These are phyloP conservation scores for Phalacrocorax brasilianus DNA, from an alignment of 2,113 vertebrate species.

Conservation along the genomic window DNA sequence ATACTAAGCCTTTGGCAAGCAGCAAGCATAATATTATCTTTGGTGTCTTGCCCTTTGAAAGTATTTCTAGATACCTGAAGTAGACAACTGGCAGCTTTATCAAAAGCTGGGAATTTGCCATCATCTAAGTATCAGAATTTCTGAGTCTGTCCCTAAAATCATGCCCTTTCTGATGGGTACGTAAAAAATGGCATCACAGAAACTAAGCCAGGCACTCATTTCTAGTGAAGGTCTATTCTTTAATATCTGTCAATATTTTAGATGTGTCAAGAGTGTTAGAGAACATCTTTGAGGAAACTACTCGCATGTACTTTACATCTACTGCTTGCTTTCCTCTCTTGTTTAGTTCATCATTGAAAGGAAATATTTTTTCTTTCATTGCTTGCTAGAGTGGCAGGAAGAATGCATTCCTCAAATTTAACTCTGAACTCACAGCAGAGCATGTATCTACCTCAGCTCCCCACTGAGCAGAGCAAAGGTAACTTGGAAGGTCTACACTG, in stretches of 20 bases:
- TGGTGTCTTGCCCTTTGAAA: not conserved
- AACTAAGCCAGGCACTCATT: not conserved
- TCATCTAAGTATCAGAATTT: not conserved
- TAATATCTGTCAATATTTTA: not conserved
- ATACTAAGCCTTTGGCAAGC: not conserved
- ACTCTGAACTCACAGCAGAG: not conserved
- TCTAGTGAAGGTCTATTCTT: not conserved
- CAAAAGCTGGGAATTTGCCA: conserved; percentile 10
- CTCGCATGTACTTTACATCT: not conserved
- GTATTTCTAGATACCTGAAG: not conserved
- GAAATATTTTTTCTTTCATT: not conserved
- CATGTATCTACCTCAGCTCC: not conserved
- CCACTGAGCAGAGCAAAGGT: not conserved
- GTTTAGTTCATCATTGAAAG: not conserved
- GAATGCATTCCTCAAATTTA: not conserved
- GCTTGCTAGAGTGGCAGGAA: not conserved
- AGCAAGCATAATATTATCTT: conserved; percentile 6
- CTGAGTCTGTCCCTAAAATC: not conserved
- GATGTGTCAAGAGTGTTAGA: not conserved
- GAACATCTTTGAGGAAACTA: not conserved
- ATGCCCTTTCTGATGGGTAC: not conserved
- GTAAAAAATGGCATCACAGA: not conserved
- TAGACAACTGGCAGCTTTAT: not conserved
- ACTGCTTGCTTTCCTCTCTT: not conserved
- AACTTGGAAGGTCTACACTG: not conserved